These are phyloP conservation scores for Meteorus cinctellus DNA, from an alignment of 2,888 invertebrate species.

Conservation along the genomic window DNA sequence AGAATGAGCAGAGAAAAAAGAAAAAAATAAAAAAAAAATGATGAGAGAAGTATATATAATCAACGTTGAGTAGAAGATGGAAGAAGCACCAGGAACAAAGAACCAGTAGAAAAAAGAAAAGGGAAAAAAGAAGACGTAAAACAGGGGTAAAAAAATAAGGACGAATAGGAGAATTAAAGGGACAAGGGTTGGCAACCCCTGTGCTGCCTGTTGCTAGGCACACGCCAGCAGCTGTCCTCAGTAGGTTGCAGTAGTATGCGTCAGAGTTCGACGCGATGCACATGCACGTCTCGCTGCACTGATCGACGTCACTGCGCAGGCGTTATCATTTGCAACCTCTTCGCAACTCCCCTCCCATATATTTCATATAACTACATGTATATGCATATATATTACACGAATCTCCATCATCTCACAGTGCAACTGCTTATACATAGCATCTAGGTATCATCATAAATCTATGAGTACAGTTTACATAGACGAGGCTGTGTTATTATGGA, in stretches of 20 bases:
- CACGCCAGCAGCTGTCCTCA: slow-evolving; percentile 56
- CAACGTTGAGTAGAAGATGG: not conserved
- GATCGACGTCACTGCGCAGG: slow-evolving; percentile 49
- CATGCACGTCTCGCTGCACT: slow-evolving; percentile 44
- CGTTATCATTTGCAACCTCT: slow-evolving; percentile 46
- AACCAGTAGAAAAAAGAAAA: not conserved
- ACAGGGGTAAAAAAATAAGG: not conserved
- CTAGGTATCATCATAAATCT: slow-evolving; percentile 33
- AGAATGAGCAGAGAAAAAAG: slow-evolving; percentile 14
- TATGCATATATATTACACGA: not conserved
- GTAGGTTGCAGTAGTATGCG: slow-evolving; percentile 41
- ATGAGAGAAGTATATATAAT: slow-evolving; percentile 49
- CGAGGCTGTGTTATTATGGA: not conserved
- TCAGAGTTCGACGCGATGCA: slow-evolving; percentile 44
- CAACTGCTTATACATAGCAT: not conserved
- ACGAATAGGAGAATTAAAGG: slow-evolving; percentile 42
- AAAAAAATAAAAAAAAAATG: slow-evolving; percentile 53
- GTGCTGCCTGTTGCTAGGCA: slow-evolving; percentile 67
- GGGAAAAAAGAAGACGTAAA: not conserved
- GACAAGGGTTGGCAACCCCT: slow-evolving; percentile 64
- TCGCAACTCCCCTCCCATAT: slow-evolving; percentile 13
- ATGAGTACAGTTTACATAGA: slow-evolving; percentile 24
- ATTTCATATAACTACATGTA: not conserved
- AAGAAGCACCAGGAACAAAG: slow-evolving; percentile 28
- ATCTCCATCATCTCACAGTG: not conserved